Evolutionary conservation across 2,888 invertebrate genomes (phyloP), one percentile per base, ranked within the genome.

Genomic region (Clepsis dumicolana): DNA sequence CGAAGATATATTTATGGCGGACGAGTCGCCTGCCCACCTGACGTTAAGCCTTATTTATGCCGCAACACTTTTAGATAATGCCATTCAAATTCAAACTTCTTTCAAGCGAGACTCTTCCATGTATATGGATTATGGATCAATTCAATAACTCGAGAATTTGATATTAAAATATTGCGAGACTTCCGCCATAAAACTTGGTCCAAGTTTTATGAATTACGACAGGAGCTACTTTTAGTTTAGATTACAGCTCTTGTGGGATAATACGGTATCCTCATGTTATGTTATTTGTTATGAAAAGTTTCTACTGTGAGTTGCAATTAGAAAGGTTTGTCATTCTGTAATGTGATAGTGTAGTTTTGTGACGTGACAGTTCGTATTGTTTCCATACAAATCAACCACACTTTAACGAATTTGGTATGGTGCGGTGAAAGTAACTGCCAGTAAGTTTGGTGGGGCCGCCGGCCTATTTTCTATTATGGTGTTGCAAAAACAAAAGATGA

Each of bases 401-500:
- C 71, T 71, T 72, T 61, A 73, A 74, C 76, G 67, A 74, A 77
- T 77, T 77, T 75, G 77, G 77, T 75, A 71, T 72, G 72, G 73
- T 73, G 64, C 71, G 77, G 80, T 78, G 80, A 81, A 81, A 81
- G 80, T 81, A 72, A 72, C 72, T 70, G 64, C 8, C 60, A 16
- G 27, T 65, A 48, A n/a, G 21, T 73, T 71, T 71, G 72, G 66
- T 73, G 73, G 70, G 75, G 74, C 75, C 73, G 72, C 72, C 70
- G 75, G 71, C 76, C 75, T 66, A 71, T 75, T 75, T 76, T 74
- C 71, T 70, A 70, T 71, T 65, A 61, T 44, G 53, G 61, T 70
- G 59, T 63, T 35, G 60, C 25, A 48, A 25, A 66, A 38, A 10
- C 27, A 38, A 48, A 16, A 41, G 56, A 21, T 48, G 21, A 21